Evolutionary conservation across 2,797 vertebrate genomes (phyloP), one percentile per base, ranked within the genome.

Genomic region (Poeciliopsis paucimaculata): DNA sequence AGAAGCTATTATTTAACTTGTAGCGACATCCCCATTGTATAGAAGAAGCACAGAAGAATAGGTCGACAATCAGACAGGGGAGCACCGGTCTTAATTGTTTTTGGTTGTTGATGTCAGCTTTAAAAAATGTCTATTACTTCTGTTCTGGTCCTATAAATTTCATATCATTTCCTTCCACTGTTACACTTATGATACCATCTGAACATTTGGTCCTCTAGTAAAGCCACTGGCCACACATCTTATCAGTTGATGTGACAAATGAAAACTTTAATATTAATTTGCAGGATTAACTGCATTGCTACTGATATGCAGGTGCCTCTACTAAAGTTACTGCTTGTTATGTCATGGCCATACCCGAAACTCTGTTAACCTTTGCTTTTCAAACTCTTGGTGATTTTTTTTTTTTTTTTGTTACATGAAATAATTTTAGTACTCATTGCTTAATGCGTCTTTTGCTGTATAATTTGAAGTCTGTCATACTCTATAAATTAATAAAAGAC

Each of bases 1-100:
- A 74, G 68, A 91, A 87, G 82, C 78, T 34, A 82, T 90, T 84
- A 91, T 92, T 92, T 88, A 86, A 88, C 81, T 80, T 85, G 87
- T 91, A 90, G 89, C 90, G 77, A 78, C 66, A 73, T 85, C 73
- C 86, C 79, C 87, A 76, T 80, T 84, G 75, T 55, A 26, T 53
- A 53, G 46, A 77, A 86, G 84, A 94, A 95, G 95, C 95, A 95
- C 95, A 96, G 95, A 39, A 86, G 88, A 85, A 90, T 87, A 90
- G 86, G 84, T 87, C 90, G 93, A 94, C 94, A 95, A 95, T 95
- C 95, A 93, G 90, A 90, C 72, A 78, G 77, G 77, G 82, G 39
- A 82, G 70, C 89, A 82, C 86, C 77, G 78, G 88, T 86, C 78
- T 83, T 86, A 82, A 85, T 80, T 83, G 78, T 86, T 94, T 90